Conservation (phyloP, 2,888 invertebrate genomes). For the Agrochola lota region DNA sequence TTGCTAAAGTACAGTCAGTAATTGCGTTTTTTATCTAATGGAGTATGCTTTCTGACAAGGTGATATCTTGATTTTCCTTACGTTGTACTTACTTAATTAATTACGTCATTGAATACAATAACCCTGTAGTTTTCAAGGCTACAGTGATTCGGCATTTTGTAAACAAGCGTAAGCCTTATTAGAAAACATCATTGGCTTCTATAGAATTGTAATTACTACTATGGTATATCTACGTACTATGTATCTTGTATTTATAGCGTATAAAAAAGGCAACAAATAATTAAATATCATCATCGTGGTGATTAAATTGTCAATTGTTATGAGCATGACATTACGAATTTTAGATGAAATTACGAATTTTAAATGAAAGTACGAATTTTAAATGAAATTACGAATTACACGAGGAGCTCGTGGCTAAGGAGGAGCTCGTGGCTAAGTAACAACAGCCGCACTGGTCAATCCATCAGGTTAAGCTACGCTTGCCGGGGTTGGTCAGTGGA, state of each 20-base stretch:
- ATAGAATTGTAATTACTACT: background rate
- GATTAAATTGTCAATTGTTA: background rate
- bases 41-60: slow-evolving; percentile 26
- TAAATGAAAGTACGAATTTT: background rate
- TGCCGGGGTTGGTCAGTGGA: too few relatives aligned
- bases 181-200: background rate
- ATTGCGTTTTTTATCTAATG: slow-evolving; percentile 39
- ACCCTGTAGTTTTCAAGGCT: slow-evolving; percentile 40
- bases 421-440: too few relatives aligned
- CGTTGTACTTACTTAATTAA: slow-evolving; percentile 8
- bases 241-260: background rate
- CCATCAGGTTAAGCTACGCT: too few relatives aligned
- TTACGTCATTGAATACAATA: slow-evolving; percentile 22
- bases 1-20: slow-evolving; percentile 11
- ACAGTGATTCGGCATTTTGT: slow-evolving; percentile 23
- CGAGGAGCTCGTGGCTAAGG: too few relatives aligned
- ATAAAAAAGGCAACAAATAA: background rate
- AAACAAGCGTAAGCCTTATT: background rate
- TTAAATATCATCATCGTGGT: background rate
- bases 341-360: too few relatives aligned
- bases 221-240: background rate
- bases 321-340: background rate
- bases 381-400: too few relatives aligned
- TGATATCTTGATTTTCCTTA: slow-evolving; percentile 21
- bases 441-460: too few relatives aligned